These are phyloP conservation scores for Nephila pilipes DNA, from an alignment of 1,140 invertebrate genomes.

Conservation along the genomic window DNA sequence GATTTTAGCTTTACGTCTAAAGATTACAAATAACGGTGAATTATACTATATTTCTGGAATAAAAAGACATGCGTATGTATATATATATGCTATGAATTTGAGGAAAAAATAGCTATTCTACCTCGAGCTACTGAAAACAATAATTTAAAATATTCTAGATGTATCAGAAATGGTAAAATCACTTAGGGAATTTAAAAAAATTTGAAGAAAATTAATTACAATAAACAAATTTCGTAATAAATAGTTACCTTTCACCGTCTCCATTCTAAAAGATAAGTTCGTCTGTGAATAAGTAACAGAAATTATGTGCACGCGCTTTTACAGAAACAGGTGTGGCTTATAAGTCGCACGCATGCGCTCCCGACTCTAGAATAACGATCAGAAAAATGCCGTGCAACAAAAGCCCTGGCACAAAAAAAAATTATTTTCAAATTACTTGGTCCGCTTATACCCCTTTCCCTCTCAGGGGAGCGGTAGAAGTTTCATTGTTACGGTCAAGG, in stretches of 20 bases:
- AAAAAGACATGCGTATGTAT: too few relatives aligned
- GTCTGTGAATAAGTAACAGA: neutral
- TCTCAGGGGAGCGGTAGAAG: neutral
- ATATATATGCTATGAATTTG: too few relatives aligned
- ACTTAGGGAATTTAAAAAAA: neutral
- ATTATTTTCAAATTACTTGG: neutral
- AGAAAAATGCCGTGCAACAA: neutral
- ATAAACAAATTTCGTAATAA: neutral
- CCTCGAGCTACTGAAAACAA: too few relatives aligned
- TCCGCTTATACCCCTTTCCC: neutral
- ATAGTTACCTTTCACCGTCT: neutral
- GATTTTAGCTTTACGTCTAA: too few relatives aligned
- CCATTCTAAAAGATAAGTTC: neutral
- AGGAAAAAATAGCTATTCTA: too few relatives aligned
- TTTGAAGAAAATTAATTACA: neutral
- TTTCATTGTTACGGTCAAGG: conserved; percentile 42
- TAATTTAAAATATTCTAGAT: too few relatives aligned
- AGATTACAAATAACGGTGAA: too few relatives aligned
- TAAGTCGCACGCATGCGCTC: conserved; percentile 4
- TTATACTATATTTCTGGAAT: too few relatives aligned
- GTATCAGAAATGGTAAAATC: too few relatives aligned
- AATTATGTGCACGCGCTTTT: conserved; percentile 19
- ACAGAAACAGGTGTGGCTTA: conserved; percentile 42
- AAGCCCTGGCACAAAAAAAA: conserved; percentile 28
- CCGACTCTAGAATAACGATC: neutral